Evolutionary conservation across 2,113 vertebrate genomes (phyloP).

Genomic region (Nerophis lumbriciformis): DNA sequence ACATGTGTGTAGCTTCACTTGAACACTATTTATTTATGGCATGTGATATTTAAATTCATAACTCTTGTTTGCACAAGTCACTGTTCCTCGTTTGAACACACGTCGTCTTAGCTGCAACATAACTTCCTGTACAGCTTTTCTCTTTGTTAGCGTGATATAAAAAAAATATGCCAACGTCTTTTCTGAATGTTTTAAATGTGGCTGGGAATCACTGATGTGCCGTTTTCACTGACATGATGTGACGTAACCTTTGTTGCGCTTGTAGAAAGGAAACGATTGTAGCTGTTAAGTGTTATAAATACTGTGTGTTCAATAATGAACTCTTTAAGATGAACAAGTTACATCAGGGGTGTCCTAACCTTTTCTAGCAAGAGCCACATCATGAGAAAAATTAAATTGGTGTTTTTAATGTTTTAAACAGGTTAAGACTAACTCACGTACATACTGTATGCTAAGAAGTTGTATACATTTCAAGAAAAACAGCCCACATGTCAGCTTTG

Average conservation of each 20-base stretch:
- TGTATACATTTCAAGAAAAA: too few relatives aligned
- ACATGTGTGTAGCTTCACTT: neutral
- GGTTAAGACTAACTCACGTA: too few relatives aligned
- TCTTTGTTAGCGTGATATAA: constrained; percentile 17
- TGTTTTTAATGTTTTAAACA: too few relatives aligned
- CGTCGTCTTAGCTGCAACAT: neutral
- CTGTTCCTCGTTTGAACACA: constrained; percentile 24
- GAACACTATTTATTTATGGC: neutral
- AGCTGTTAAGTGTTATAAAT: neutral
- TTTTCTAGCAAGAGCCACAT: too few relatives aligned
- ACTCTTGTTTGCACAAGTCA: constrained; percentile 9
- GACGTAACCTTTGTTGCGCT: constrained; percentile 8
- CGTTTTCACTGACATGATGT: constrained; percentile 28
- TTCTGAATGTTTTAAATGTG: constrained; percentile 33
- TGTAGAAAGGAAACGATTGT: neutral
- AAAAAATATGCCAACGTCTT: constrained; percentile 50
- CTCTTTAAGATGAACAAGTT: too few relatives aligned
- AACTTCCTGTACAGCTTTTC: constrained; percentile 20
- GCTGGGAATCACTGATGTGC: constrained; percentile 44
- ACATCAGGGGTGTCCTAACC: too few relatives aligned
- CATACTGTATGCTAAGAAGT: too few relatives aligned
- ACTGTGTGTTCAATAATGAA: too few relatives aligned
- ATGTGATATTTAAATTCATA: neutral
- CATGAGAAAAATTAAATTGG: too few relatives aligned
- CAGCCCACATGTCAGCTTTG: too few relatives aligned